phyloP scores from a whole-genome alignment of 2,888 invertebrate genomes.

The Trichopria drosophilae region DNA sequence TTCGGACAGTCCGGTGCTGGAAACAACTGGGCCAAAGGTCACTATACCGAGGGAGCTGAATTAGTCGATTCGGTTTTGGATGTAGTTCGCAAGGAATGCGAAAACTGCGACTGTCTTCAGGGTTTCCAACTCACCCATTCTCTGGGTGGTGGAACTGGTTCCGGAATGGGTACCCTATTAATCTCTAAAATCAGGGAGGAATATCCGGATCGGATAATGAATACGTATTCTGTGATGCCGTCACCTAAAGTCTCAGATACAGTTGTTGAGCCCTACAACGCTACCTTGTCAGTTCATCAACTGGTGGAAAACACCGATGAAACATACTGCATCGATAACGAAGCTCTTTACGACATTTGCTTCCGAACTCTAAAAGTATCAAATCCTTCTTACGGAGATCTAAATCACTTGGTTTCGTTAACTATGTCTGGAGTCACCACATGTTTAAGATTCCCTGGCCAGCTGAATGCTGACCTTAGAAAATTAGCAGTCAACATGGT shows the following conservation, averaged over 20 bases:
- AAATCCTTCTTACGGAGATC: conserved; percentile 90
- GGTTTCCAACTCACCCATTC: conserved; percentile 87
- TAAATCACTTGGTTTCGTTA: conserved; percentile 87
- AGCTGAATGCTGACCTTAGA: conserved; percentile 89
- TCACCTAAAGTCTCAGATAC: conserved; percentile 89
- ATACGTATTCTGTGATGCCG: conserved; percentile 75
- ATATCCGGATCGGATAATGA: conserved; percentile 83
- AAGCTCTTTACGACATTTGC: conserved; percentile 91
- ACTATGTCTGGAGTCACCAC: conserved; percentile 91
- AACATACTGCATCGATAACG: conserved; percentile 91
- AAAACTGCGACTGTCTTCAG: conserved; percentile 88
- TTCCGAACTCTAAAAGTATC: conserved; percentile 85
- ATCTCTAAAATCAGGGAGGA: conserved; percentile 90
- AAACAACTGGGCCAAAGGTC: conserved; percentile 72
- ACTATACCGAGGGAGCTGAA: conserved; percentile 90
- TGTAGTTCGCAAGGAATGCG: conserved; percentile 83
- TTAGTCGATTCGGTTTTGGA: conserved; percentile 82
- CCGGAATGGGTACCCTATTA: conserved; percentile 78
- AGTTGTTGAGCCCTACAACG: conserved; percentile 91
- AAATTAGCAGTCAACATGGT: conserved; percentile 96
- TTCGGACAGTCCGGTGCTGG: conserved; percentile 62
- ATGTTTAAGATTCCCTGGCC: conserved; percentile 89
- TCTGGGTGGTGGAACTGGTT: conserved; percentile 76
- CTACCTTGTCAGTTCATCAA: conserved; percentile 86
- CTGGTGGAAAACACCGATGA: conserved; percentile 91